Percentiles rank a stretch among this genome's conserved stretches.
Conservation (phyloP, 2,113 vertebrate species). For the Crotalus viridis region DNA sequence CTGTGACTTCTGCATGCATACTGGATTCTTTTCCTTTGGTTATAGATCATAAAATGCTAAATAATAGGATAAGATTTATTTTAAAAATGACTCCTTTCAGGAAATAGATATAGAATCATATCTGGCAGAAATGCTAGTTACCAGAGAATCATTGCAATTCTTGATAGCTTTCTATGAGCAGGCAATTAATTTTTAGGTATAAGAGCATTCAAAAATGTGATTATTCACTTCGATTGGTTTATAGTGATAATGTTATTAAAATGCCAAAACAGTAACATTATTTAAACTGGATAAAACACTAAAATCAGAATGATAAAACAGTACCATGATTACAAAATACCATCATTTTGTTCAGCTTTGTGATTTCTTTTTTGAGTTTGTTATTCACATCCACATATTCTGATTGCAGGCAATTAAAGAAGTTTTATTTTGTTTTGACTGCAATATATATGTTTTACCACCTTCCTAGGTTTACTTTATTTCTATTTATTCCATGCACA, state of each 20-base stretch:
- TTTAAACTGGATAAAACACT: not conserved
- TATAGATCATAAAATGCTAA: not conserved
- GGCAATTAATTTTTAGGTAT: not conserved
- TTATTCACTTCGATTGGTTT: not conserved
- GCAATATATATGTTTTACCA: not conserved
- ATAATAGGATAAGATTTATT: not conserved
- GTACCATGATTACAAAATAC: not conserved
- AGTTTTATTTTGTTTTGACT: not conserved
- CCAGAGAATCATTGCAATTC: not conserved
- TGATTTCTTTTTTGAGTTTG: not conserved
- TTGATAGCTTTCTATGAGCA: not conserved
- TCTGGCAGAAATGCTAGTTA: not conserved
- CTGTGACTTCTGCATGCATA: not conserved
- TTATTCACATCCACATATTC: not conserved
- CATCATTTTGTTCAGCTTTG: not conserved
- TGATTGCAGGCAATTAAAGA: not conserved
- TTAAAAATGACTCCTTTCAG: not conserved
- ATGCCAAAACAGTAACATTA: not conserved
- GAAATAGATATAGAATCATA: not conserved
- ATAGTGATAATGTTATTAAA: not conserved
- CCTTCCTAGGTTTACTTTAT: not conserved
- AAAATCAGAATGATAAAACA: not conserved
- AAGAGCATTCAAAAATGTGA: not conserved
- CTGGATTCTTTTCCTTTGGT: not conserved
- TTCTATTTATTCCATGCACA: not conserved